phyloP scores from a whole-genome alignment of 2,888 invertebrate genomes.

The Clostera curtula region DNA sequence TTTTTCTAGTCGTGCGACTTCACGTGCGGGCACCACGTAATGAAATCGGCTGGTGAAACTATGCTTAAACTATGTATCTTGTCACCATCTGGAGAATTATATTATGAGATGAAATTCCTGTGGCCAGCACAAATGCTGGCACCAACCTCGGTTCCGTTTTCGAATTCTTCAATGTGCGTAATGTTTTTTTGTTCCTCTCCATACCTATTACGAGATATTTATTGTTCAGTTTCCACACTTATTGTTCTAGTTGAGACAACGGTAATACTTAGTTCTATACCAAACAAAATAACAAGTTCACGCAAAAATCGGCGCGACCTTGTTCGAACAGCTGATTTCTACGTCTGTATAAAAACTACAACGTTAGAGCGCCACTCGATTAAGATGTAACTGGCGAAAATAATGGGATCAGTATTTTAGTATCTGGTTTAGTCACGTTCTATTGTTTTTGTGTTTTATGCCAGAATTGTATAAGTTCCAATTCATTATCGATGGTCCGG shows the following conservation, averaged over 20 bases:
- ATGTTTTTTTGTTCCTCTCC: constrained; percentile 12
- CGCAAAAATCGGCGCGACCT: constrained; percentile 31
- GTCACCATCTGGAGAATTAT: too few relatives aligned
- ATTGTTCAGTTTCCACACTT: constrained; percentile 21
- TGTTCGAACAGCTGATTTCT: constrained; percentile 43
- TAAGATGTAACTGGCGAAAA: constrained; percentile 6
- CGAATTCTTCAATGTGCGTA: constrained; percentile 3
- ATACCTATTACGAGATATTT: constrained; percentile 7
- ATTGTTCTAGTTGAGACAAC: constrained; percentile 22
- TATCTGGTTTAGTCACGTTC: too few relatives aligned
- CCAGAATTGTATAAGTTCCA: too few relatives aligned
- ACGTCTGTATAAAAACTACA: constrained; percentile 26
- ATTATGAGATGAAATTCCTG: too few relatives aligned
- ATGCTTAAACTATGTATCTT: too few relatives aligned
- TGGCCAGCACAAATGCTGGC: too few relatives aligned
- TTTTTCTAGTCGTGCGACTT: too few relatives aligned
- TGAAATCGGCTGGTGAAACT: too few relatives aligned
- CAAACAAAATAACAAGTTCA: constrained; percentile 27
- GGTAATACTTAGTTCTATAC: constrained; percentile 17
- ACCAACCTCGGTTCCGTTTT: too few relatives aligned
- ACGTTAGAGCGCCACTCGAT: constrained; percentile 11
- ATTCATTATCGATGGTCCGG: too few relatives aligned
- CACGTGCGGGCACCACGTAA: too few relatives aligned
- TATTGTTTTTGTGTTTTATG: too few relatives aligned
- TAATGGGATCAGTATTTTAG: constrained; percentile 7